A percentile compares a stretch with the other conserved stretches of the same genome.
Evolutionary conservation across 2,113 vertebrate genomes (phyloP).

Genomic region (Aegypius monachus): DNA sequence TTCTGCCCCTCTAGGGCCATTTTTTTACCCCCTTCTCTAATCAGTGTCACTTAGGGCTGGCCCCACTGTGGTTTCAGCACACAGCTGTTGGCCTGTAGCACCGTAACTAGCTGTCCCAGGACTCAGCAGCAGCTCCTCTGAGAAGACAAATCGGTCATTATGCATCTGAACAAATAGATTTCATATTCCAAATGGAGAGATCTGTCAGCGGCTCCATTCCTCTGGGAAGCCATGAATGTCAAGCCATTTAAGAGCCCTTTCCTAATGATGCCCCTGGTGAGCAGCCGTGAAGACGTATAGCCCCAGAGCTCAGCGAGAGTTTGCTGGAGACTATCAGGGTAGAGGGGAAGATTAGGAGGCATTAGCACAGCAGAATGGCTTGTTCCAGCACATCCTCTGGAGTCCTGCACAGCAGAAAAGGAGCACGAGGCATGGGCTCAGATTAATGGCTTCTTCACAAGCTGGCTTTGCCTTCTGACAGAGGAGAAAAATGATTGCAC

Average conservation of each 20-base stretch:
- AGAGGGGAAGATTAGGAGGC: conserved; percentile 46
- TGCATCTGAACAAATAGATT: conserved; percentile 69
- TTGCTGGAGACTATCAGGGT: conserved; percentile 49
- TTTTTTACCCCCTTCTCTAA: background rate
- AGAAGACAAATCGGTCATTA: conserved; percentile 66
- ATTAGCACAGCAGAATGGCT: conserved; percentile 45
- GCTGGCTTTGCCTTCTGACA: conserved; percentile 49
- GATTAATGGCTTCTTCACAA: conserved; percentile 52
- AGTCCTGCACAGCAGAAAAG: conserved; percentile 39
- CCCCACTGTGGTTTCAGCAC: background rate
- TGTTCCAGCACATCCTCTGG: conserved; percentile 11
- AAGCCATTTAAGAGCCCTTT: conserved; percentile 64
- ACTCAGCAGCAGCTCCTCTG: conserved; percentile 36
- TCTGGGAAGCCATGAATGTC: conserved; percentile 62
- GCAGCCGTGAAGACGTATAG: conserved; percentile 13
- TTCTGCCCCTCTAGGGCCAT: background rate
- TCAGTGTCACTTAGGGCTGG: background rate
- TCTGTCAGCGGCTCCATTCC: conserved; percentile 55
- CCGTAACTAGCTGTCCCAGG: conserved; percentile 6
- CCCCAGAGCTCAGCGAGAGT: conserved; percentile 3
- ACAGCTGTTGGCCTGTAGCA: conserved; percentile 7
- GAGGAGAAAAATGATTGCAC: conserved; percentile 38
- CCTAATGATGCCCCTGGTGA: conserved; percentile 65
- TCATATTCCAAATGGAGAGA: conserved; percentile 66
- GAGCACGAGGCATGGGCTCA: conserved; percentile 13